Base-by-base conservation (phyloP, 1,140 invertebrate genomes). In the Sarcophaga peregrina region DNA sequence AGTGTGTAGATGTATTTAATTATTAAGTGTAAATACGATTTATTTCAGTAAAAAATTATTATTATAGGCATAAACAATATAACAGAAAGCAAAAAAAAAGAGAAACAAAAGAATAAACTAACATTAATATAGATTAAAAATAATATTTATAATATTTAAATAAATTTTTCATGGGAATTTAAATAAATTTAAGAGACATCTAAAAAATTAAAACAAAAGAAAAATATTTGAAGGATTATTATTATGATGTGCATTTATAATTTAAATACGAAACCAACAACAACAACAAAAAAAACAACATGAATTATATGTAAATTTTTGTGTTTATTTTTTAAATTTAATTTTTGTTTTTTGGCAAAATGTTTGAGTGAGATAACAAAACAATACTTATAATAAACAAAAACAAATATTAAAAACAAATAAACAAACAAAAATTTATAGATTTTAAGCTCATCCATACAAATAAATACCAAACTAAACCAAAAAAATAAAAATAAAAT, bases 301-400 rank as follows among this genome's bases (percentile, higher is more conserved):
- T n/a, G 6, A 72, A 72, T 20, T 72, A 72, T 20, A 25, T 37
- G 25, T 37, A 37, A 37, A 37, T 37, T 37, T 37, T 37, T 37
- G 4, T 37, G 15, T 13, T 58, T 58, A 0, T 13, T 58, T 58
- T 76, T 76, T 15, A 47, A 50, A 78, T 48, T 81, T 83, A 81
- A 20, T 82, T 74, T 47, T 81, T 83, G 76, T 74, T 83, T 75
- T 82, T 47, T 76, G 74, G 68, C 80, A 83, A 82, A 82, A 85
- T 89, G 88, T 88, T 89, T 86, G 88, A 89, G 88, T 89, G 88
- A 89, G 88, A 89, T 89, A 89, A 89, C 80, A 87, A 89, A 89
- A 89, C 88, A 89, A 89, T 89, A 89, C 88, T 87, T 89, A 89
- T 87, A 89, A 86, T 84, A 83, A 84, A 84, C 75, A 89, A 87